These are phyloP conservation scores for Neoitamus cyanurus DNA, from an alignment of 2,888 invertebrate species.

Conservation along the genomic window DNA sequence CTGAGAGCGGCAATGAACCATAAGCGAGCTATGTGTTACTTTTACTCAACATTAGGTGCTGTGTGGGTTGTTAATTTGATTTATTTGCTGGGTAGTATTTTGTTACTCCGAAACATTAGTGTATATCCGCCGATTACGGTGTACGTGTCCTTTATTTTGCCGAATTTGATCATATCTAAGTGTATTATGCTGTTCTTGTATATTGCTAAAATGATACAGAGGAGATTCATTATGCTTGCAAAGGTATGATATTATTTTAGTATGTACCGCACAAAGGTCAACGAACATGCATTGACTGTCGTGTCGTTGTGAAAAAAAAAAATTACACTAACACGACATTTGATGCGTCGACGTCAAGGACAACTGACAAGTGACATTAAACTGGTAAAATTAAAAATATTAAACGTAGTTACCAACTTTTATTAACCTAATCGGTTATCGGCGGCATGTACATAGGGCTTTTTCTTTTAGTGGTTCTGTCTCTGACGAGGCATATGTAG, in stretches of 20 bases:
- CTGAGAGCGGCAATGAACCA: slow-evolving; percentile 38
- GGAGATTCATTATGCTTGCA: slow-evolving; percentile 60
- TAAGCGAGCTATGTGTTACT: slow-evolving; percentile 8
- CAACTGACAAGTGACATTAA: no score
- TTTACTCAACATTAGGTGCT: neutral
- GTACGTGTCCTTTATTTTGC: slow-evolving; percentile 62
- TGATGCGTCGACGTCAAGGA: no score
- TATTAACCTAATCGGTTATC: no score
- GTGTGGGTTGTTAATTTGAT: slow-evolving; percentile 58
- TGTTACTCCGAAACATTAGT: slow-evolving; percentile 59
- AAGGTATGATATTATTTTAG: neutral
- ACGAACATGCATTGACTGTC: no score
- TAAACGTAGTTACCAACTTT: no score
- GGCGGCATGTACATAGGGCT: no score
- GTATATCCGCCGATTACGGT: slow-evolving; percentile 61
- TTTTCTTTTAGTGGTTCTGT: no score
- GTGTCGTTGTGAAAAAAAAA: no score
- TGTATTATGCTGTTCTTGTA: slow-evolving; percentile 63
- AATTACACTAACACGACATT: no score
- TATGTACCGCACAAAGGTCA: no score
- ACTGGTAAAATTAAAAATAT: no score
- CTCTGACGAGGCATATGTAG: no score
- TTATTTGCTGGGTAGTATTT: slow-evolving; percentile 62
- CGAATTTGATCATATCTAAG: slow-evolving; percentile 62
- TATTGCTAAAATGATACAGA: slow-evolving; percentile 61